phyloP scores from a whole-genome alignment of 2,888 invertebrate species.

The Tanytarsus gracilentus region DNA sequence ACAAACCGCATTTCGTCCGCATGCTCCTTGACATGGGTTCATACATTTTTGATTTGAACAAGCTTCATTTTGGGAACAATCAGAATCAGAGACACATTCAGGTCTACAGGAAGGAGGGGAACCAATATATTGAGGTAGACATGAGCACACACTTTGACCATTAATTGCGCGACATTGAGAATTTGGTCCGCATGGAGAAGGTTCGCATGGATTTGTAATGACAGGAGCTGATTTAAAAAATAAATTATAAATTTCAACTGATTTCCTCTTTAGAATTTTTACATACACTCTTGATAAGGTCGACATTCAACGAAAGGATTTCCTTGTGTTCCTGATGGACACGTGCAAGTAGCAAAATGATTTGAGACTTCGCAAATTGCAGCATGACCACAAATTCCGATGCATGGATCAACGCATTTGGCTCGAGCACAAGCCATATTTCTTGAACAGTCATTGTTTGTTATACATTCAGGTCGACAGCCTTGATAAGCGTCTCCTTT shows the following conservation, averaged over 20 bases:
- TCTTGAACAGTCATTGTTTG: slow-evolving; percentile 54
- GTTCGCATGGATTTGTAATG: slow-evolving; percentile 57
- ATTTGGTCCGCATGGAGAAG: slow-evolving; percentile 71
- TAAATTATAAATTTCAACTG: too few relatives aligned
- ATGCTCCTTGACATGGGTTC: slow-evolving; percentile 78
- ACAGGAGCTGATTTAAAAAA: slow-evolving; percentile 27
- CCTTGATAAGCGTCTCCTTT: slow-evolving; percentile 62
- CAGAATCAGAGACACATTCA: slow-evolving; percentile 69
- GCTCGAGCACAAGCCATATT: slow-evolving; percentile 52
- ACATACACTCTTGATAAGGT: slow-evolving; percentile 11
- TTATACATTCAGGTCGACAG: slow-evolving; percentile 61
- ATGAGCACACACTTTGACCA: slow-evolving; percentile 61
- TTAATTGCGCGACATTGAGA: slow-evolving; percentile 52
- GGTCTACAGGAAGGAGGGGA: slow-evolving; percentile 72
- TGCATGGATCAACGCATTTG: slow-evolving; percentile 53
- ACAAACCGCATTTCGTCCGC: slow-evolving; percentile 67
- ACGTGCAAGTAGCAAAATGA: slow-evolving; percentile 52
- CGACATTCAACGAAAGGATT: slow-evolving; percentile 62
- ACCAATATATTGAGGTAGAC: slow-evolving; percentile 65
- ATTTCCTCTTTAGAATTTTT: too few relatives aligned
- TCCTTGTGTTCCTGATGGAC: slow-evolving; percentile 55
- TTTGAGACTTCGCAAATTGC: slow-evolving; percentile 51
- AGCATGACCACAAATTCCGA: slow-evolving; percentile 53
- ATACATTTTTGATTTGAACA: slow-evolving; percentile 71
- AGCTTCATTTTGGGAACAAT: slow-evolving; percentile 66